phyloP scores from a whole-genome alignment of 1,140 invertebrate genomes.

The Cherax destructor region DNA sequence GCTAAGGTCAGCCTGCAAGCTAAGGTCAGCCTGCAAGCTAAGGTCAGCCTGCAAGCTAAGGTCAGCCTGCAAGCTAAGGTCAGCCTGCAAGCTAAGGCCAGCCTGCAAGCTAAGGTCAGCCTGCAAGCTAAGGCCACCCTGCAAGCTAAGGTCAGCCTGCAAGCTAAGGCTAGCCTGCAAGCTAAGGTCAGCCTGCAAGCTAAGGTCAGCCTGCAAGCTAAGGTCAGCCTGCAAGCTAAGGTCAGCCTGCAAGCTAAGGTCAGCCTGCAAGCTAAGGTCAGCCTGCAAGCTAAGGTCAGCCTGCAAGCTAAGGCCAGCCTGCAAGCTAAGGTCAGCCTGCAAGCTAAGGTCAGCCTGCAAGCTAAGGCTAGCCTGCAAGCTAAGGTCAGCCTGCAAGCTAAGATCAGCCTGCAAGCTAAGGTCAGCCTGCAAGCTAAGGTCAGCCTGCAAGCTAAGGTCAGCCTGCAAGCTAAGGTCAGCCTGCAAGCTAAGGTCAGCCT shows the following conservation, averaged over 20 bases:
- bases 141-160: neutral
- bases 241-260: neutral
- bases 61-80: no score
- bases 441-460: no score
- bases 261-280: neutral
- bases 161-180: neutral
- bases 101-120: no score
- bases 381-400: neutral
- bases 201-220: neutral
- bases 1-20: neutral
- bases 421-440: no score
- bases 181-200: neutral
- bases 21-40: neutral
- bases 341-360: neutral
- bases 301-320: neutral
- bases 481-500: no score
- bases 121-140: no score
- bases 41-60: neutral
- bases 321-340: no score
- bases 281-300: neutral
- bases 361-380: neutral
- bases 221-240: neutral
- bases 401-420: neutral
- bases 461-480: no score
- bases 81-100: no score